Evolutionary conservation across 1,140 invertebrate species (phyloP), one percentile per base, ranked within the genome.

Genomic region (Drosophila lacteicornis): DNA sequence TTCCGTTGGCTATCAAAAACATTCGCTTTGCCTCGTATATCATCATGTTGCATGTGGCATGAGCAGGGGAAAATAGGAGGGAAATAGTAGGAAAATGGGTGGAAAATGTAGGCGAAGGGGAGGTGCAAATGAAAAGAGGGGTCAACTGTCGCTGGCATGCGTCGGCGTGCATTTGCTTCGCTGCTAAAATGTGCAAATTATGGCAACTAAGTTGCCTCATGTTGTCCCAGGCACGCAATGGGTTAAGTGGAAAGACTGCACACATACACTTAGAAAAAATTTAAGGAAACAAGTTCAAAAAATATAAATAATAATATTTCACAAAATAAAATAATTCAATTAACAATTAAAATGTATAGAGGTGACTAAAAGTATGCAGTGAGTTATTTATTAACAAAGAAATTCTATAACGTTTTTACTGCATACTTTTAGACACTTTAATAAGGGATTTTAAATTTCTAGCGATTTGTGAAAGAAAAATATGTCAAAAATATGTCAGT

Each of bases 171-270:
- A 73, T 71, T 71, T 71, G 53, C 69, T 59, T 79, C 59, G 60
- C 60, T 60, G 67, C 77, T 83, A 71, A 87, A 87, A 88, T 87
- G 80, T 80, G 80, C 80, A 88, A 87, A 87, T 87, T 88, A 87
- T 87, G 84, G 84, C 84, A 87, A 87, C 84, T 87, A 78, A 87
- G 80, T 87, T 88, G 80, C 84, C 42, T 65, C 22, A 83, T 86
- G 83, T 66, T 83, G 83, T 78, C 80, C 49, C 55, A 58, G 66
- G 69, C 81, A 83, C 66, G 81, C 81, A 82, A 50, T 45, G 50
- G 60, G 74, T 51, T 71, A 71, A 73, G 69, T 73, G 69, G 49
- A 45, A 33, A 17, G 22, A 15, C 17, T 27, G 40, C n/a, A 43
- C 51, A 30, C 13, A 50, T 22, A 22, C 51, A 55, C 51, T 38